Conservation (phyloP, 2,113 vertebrate genomes). For the Tragelaphus buxtoni region DNA sequence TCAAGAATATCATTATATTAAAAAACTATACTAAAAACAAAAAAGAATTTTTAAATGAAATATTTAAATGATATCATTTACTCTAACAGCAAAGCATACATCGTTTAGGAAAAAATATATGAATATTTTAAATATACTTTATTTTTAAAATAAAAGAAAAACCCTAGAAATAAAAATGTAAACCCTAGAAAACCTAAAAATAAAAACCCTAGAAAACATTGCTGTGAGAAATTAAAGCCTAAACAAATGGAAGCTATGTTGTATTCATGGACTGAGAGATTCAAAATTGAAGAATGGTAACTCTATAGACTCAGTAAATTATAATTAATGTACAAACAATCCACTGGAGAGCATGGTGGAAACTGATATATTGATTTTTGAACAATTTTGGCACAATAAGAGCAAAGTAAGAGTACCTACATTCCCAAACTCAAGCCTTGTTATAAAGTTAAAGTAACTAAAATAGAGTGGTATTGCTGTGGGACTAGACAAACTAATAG, state of each 20-base stretch:
- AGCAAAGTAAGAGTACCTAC: not conserved
- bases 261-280: not conserved
- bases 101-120: no score
- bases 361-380: not conserved
- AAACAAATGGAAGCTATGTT: not conserved
- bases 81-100: no score
- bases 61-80: no score
- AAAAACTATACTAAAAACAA: no score
- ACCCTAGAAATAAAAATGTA: no score
- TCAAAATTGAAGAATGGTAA: not conserved
- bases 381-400: not conserved
- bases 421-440: not conserved
- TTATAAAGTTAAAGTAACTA: conserved; percentile 5
- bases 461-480: not conserved
- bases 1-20: no score
- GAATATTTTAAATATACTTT: no score
- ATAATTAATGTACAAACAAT: not conserved
- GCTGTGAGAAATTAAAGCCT: not conserved
- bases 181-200: not conserved
- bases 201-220: not conserved
- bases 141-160: no score
- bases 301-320: not conserved
- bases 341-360: not conserved
- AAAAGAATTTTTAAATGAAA: no score
- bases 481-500: not conserved